Conservation (phyloP, 1,140 invertebrate species). For the Brachionus paranguensis region DNA sequence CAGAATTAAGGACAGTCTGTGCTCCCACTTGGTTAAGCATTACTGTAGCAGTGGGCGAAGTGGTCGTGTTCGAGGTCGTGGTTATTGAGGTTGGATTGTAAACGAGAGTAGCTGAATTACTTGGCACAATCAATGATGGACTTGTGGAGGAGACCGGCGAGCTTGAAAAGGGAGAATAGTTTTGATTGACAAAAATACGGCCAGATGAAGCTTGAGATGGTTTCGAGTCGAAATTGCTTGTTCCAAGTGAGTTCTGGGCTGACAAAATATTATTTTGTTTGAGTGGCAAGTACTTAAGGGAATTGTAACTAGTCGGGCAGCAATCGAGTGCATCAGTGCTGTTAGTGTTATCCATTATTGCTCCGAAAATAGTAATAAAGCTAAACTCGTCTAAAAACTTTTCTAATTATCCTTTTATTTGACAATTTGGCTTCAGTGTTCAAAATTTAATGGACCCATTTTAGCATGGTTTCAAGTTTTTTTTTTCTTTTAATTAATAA, state of each 20-base stretch:
- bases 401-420: neutral
- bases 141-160: neutral
- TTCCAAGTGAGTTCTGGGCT: neutral
- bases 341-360: conserved; percentile 16
- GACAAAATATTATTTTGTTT: conserved; percentile 2
- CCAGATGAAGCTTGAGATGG: neutral
- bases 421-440: neutral
- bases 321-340: neutral
- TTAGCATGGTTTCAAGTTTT: neutral
- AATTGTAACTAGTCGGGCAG: neutral
- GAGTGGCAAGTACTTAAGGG: neutral
- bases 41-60: neutral
- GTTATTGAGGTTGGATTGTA: conserved; percentile 8
- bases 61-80: neutral
- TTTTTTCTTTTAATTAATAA: neutral
- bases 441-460: neutral
- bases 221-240: neutral
- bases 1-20: neutral
- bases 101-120: neutral
- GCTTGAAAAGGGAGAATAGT: neutral
- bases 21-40: neutral
- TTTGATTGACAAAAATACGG: neutral
- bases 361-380: neutral
- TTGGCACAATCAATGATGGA: neutral
- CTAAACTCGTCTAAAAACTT: neutral